Conservation (phyloP, 1,140 invertebrate species). For the Cydia fagiglandana region DNA sequence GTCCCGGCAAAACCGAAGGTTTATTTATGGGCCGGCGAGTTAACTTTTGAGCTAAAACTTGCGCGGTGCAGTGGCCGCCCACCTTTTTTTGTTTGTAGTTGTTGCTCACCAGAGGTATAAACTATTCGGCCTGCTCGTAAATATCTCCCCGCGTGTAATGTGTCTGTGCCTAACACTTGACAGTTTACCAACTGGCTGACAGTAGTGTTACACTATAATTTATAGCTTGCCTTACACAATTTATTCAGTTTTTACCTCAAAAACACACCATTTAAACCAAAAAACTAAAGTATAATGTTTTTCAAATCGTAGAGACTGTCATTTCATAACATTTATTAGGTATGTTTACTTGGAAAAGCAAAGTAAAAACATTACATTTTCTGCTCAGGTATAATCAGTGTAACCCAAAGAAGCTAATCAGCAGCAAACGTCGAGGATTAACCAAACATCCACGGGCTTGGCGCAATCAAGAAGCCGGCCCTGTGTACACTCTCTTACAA, state of each 20-base stretch:
- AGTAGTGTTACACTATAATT: neutral
- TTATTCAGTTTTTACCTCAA: neutral
- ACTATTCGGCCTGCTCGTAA: conserved; percentile 45
- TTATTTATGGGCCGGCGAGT: conserved; percentile 73
- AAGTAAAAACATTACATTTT: neutral
- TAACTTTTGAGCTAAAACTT: conserved; percentile 71
- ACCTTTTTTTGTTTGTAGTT: conserved; percentile 64
- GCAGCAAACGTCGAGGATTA: conserved; percentile 21
- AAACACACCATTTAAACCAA: too few species aligned
- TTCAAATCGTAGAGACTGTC: neutral
- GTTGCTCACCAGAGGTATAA: conserved; percentile 50
- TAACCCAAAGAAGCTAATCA: conserved; percentile 27
- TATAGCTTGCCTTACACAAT: neutral
- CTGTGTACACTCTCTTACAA: conserved; percentile 28
- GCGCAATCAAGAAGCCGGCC: neutral
- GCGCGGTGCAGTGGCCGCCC: conserved; percentile 56
- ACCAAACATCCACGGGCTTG: conserved; percentile 27
- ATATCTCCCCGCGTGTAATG: conserved; percentile 35
- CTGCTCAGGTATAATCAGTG: conserved; percentile 12
- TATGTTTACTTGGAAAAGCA: neutral
- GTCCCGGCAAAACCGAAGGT: conserved; percentile 74
- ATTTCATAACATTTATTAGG: neutral
- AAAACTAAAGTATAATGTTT: too few species aligned
- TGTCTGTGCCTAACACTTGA: conserved; percentile 38
- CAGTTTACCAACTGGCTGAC: conserved; percentile 14